A percentile compares a stretch with the other conserved stretches of the same genome.
phyloP scores from a whole-genome alignment of 30 jellyfish, hydroid and myxozoan genomes.

The Hydractinia symbiolongicarpus region DNA sequence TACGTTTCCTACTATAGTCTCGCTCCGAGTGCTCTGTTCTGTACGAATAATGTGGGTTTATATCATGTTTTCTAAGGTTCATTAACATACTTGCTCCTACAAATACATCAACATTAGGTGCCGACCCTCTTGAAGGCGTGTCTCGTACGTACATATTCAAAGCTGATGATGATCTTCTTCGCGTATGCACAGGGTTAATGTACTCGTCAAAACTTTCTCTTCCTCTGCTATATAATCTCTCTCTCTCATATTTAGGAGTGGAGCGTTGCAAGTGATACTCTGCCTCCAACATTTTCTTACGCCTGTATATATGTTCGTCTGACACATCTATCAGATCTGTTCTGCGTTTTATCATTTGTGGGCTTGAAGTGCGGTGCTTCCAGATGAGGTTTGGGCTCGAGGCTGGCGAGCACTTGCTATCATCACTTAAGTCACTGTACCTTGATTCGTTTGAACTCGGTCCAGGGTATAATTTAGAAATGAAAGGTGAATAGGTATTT shows the following conservation, averaged over 20 bases:
- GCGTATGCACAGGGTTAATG: background rate
- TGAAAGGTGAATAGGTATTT: background rate
- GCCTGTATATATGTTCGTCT: background rate
- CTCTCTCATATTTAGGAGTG: background rate
- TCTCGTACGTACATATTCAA: background rate
- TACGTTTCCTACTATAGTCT: background rate
- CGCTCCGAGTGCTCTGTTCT: background rate
- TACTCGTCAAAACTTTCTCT: background rate
- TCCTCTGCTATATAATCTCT: background rate
- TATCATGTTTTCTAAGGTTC: background rate
- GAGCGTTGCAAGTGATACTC: background rate
- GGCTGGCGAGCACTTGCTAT: conserved; percentile 23
- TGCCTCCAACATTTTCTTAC: background rate
- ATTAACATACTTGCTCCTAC: background rate
- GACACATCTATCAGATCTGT: too few relatives aligned
- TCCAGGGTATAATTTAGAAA: background rate
- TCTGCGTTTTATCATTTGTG: background rate
- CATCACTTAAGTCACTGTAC: conserved; percentile 16
- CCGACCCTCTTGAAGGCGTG: background rate
- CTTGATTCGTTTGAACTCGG: background rate
- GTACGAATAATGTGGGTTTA: background rate
- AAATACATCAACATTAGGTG: background rate
- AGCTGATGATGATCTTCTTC: background rate
- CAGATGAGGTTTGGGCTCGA: conserved; percentile 13
- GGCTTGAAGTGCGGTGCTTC: background rate